phyloP scores from a whole-genome alignment of 2,113 vertebrate species.

The Mionectes macconnelli region DNA sequence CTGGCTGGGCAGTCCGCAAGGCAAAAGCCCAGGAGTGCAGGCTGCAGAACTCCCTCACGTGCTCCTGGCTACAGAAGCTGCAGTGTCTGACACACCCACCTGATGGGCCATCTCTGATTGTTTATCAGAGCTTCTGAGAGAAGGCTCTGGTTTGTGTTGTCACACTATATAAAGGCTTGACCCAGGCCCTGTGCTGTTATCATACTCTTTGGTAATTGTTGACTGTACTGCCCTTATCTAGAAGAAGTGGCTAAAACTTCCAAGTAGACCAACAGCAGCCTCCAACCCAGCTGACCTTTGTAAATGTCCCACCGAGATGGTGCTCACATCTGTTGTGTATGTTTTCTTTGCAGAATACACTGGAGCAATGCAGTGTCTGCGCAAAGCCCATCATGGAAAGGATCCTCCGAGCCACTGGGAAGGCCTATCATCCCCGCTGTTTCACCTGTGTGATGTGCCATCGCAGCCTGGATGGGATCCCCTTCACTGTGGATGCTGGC shows the following conservation, averaged over 20 bases:
- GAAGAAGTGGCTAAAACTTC: background rate
- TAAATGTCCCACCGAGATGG: background rate
- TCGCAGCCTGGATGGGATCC: conserved; percentile 95
- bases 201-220: background rate
- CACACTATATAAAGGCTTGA: background rate
- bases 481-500: conserved; percentile 93
- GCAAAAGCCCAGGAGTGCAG: background rate
- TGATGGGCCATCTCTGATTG: background rate
- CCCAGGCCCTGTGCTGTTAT: background rate
- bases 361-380: conserved; percentile 94
- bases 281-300: background rate
- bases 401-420: conserved; percentile 94
- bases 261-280: background rate
- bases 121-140: background rate
- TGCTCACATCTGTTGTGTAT: background rate
- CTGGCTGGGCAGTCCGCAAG: background rate
- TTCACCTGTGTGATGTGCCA: conserved; percentile 97
- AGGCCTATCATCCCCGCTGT: conserved; percentile 97
- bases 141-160: background rate
- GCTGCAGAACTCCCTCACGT: background rate
- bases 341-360: conserved; percentile 84
- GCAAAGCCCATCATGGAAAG: conserved; percentile 97
- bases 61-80: background rate
- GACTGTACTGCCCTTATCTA: background rate
- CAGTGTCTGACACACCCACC: background rate